phyloP scores from a whole-genome alignment of 1,140 invertebrate genomes.

The Macrobrachium nipponense region DNA sequence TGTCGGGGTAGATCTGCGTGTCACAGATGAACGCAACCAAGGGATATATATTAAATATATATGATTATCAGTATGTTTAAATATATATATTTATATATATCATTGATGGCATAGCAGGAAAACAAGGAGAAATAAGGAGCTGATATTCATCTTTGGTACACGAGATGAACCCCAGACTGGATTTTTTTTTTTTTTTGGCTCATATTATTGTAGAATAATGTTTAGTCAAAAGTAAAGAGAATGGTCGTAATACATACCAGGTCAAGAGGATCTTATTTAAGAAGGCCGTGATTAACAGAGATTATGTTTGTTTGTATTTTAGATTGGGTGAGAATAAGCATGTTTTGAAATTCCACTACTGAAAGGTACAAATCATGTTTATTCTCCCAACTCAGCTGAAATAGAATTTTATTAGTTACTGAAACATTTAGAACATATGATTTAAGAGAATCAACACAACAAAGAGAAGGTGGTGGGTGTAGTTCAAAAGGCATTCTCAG shows the following conservation, averaged over 20 bases:
- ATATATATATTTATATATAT: constrained; percentile 31
- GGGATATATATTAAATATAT: constrained; percentile 21
- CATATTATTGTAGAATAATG: constrained; percentile 12
- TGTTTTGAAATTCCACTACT: neutral
- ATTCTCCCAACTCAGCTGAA: constrained; percentile 25
- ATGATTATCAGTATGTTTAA: constrained; percentile 14
- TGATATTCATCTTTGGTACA: neutral
- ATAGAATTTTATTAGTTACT: constrained; percentile 31
- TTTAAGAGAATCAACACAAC: constrained; percentile 3
- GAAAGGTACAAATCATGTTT: constrained; percentile 1
- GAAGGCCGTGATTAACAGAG: neutral
- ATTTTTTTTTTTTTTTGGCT: neutral
- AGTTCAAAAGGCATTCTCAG: neutral
- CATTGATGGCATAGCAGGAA: neutral
- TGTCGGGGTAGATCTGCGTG: too few species aligned
- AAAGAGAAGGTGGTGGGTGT: neutral
- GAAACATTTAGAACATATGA: constrained; percentile 13
- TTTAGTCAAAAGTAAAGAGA: constrained; percentile 15
- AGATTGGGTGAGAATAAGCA: constrained; percentile 15
- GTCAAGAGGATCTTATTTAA: constrained; percentile 26
- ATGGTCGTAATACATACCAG: constrained; percentile 36
- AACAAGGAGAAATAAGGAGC: neutral
- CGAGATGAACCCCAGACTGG: neutral
- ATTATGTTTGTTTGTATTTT: constrained; percentile 7
- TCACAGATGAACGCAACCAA: too few species aligned